Base-by-base conservation (phyloP, 2,797 vertebrate species). In the Pogoniulus pusillus region DNA sequence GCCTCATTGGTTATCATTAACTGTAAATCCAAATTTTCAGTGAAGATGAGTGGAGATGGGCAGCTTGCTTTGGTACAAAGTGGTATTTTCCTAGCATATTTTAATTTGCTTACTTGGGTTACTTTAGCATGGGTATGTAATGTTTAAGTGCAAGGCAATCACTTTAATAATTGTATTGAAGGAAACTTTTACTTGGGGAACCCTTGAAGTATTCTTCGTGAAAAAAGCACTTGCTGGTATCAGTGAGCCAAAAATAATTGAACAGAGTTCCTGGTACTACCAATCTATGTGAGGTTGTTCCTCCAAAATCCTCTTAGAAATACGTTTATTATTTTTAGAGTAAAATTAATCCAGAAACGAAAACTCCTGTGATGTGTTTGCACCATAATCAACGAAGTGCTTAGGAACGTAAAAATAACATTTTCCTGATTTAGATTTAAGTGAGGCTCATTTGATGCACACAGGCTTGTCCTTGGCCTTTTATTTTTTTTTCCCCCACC, bases 11-110 rank as follows among this genome's bases (percentile, higher is more conserved):
- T 96, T 94, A 94, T 90, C 94, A 96, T 89, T 94, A 96, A 98
- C 93, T 93, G 92, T 89, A 96, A 96, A 96, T 96, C 95, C 96
- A 96, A 96, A 96, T 96, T 96, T 91, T 72, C 92, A 75, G 90
- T 88, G 81, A 63, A 47, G 71, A 72, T 88, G 96, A 97, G 85
- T 90, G 95, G 93, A 95, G 93, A 96, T 87, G 94, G 85, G 87
- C 92, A 97, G 96, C 96, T 96, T 97, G 95, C 97, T 98, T 97
- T 97, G 96, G 96, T 98, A 97, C 95, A 93, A 96, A 96, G 87
- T 83, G 87, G 2, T 96, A 91, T 89, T 88, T 85, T 85, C 18
- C 73, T 78, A 85, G 30, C 7, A 10, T 65, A 75, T 39, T 96
- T 94, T 94, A 89, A 93, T 94, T 85, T 91, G 91, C 65, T 91